Evolutionary conservation across 2,888 invertebrate species (phyloP).

Genomic region (Parochlus steinenii): DNA sequence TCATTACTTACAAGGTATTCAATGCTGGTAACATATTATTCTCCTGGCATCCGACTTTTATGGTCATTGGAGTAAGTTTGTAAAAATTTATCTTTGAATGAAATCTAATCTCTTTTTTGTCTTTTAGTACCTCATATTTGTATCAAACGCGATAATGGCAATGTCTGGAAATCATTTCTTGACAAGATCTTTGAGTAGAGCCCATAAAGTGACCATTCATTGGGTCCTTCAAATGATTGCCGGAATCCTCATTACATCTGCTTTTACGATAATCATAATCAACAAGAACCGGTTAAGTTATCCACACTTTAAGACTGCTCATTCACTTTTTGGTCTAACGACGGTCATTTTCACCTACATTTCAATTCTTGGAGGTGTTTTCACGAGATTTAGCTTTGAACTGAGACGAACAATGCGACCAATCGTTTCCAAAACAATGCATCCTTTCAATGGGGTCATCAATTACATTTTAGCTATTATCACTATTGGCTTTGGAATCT

Average conservation of each 20-base stretch:
- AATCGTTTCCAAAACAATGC: conserved; percentile 1
- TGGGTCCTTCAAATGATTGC: conserved; percentile 21
- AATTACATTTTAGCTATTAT: conserved; percentile 4
- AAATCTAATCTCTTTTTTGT: conserved; percentile 5
- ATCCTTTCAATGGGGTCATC: conserved; percentile 5
- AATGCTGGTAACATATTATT: conserved; percentile 15
- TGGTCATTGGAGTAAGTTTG: conserved; percentile 17
- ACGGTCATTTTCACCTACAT: conserved; percentile 19
- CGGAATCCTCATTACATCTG: conserved; percentile 17
- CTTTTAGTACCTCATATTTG: conserved; percentile 26
- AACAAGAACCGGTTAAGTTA: conserved; percentile 22
- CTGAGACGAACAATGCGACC: conserved; percentile 15
- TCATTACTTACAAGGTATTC: no score
- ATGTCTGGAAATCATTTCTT: conserved; percentile 23
- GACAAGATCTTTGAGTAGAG: conserved; percentile 15
- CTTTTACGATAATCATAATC: conserved; percentile 20
- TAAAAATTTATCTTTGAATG: conserved; percentile 11
- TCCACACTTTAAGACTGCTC: conserved; percentile 24
- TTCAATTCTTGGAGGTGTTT: conserved; percentile 21
- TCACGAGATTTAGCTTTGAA: conserved; percentile 20
- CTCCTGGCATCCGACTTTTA: conserved; percentile 18
- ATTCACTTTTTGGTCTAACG: conserved; percentile 23
- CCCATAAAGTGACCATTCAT: conserved; percentile 21
- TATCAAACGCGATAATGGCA: conserved; percentile 24
- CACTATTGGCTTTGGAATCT: conserved; percentile 15